Percentiles rank a stretch among this genome's conserved stretches.
phyloP scores from a whole-genome alignment of 2,113 vertebrate species.

The Clarias gariepinus region DNA sequence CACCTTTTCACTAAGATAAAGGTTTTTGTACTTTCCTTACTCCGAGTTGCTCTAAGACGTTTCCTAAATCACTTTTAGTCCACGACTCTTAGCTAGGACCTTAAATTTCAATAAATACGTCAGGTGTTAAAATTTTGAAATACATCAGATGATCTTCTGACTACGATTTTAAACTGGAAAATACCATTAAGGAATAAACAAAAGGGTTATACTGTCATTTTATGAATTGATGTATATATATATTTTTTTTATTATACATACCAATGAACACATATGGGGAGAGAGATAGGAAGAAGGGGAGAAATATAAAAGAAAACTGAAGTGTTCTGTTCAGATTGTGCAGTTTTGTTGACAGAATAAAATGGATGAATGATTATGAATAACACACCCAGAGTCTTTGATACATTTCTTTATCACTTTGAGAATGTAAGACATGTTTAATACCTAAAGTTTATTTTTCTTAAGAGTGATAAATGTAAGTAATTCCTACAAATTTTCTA shows the following conservation, averaged over 20 bases:
- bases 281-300: too few species aligned
- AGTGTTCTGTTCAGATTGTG: background rate
- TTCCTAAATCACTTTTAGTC: too few species aligned
- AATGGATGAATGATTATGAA: conserved; percentile 2
- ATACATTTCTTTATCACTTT: too few species aligned
- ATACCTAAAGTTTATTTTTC: background rate
- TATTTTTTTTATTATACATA: background rate
- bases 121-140: background rate
- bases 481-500: background rate
- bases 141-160: background rate
- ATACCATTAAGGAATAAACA: background rate
- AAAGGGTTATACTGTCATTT: background rate
- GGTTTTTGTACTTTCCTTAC: too few species aligned
- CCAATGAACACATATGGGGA: too few species aligned
- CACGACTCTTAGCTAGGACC: too few species aligned
- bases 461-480: background rate
- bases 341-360: background rate
- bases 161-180: background rate
- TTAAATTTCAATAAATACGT: too few species aligned
- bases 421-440: background rate
- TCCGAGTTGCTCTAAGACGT: too few species aligned
- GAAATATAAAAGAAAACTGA: background rate
- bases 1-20: too few species aligned
- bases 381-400: background rate
- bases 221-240: too few species aligned